Conservation (phyloP, 2,888 invertebrate species). For the Lycocerus yunnanus region DNA sequence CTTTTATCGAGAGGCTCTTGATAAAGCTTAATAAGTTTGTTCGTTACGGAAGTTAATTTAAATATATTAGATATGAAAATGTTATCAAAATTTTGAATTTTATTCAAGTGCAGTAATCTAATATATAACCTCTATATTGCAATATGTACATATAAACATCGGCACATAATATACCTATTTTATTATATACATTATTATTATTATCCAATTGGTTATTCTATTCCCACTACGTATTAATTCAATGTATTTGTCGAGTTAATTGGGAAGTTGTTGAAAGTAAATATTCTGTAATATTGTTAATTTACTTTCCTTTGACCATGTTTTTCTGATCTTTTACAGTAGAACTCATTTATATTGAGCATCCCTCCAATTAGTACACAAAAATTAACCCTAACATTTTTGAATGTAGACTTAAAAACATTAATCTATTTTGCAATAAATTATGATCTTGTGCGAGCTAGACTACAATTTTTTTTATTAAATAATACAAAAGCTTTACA, state of each 20-base stretch:
- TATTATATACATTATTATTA: no score
- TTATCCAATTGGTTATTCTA: not conserved
- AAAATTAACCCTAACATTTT: not conserved
- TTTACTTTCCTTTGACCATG: no score
- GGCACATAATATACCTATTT: no score
- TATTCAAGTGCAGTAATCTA: not conserved
- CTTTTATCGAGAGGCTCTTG: not conserved
- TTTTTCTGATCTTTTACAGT: no score
- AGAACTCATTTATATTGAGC: no score
- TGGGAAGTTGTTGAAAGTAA: not conserved
- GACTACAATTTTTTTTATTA: not conserved
- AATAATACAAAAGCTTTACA: not conserved
- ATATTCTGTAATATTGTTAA: no score
- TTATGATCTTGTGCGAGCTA: not conserved
- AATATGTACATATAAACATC: no score
- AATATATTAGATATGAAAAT: not conserved
- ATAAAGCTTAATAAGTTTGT: not conserved
- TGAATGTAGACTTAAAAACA: no score
- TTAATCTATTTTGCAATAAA: no score
- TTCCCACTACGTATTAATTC: no score
- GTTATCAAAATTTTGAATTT: not conserved
- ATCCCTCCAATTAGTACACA: no score
- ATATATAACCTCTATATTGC: no score
- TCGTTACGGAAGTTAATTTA: not conserved
- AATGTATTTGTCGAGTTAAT: not conserved